Conservation (phyloP, 2,888 invertebrate genomes). For the Nymphalis c-album region DNA sequence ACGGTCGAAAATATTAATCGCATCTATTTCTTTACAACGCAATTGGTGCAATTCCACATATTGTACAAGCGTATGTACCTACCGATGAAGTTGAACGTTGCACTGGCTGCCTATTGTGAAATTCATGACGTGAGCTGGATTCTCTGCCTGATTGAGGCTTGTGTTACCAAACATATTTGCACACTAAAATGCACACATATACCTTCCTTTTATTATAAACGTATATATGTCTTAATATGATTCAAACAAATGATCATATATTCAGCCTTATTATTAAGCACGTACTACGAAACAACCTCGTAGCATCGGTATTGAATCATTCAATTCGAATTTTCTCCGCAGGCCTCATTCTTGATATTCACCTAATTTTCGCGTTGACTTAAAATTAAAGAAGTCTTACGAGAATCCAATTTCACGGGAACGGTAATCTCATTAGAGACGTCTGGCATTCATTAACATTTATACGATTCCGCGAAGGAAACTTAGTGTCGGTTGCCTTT, state of each 20-base stretch:
- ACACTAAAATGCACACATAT: conserved; percentile 22
- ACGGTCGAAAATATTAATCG: too few relatives aligned
- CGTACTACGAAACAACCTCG: neutral
- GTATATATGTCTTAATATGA: neutral
- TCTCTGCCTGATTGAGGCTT: conserved; percentile 68
- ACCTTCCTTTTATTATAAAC: too few relatives aligned
- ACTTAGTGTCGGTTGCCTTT: conserved; percentile 55
- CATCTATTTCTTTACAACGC: neutral
- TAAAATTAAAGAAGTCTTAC: conserved; percentile 78
- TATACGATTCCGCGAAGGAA: conserved; percentile 71
- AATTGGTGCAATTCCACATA: conserved; percentile 14
- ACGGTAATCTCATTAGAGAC: conserved; percentile 77
- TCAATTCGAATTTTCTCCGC: conserved; percentile 26
- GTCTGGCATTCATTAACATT: conserved; percentile 79
- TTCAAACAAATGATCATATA: neutral
- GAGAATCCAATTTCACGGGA: conserved; percentile 76
- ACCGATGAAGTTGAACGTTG: conserved; percentile 20
- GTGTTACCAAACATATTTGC: conserved; percentile 49
- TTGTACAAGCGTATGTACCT: conserved; percentile 8
- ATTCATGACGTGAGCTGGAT: conserved; percentile 68
- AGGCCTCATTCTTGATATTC: conserved; percentile 47
- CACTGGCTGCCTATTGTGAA: conserved; percentile 54
- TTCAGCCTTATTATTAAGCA: neutral
- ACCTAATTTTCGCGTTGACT: conserved; percentile 73
- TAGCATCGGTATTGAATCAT: conserved; percentile 11